Percentiles rank a stretch among this genome's conserved stretches.
Conservation (phyloP, 2,888 invertebrate species). For the Zeuzera pyrina region DNA sequence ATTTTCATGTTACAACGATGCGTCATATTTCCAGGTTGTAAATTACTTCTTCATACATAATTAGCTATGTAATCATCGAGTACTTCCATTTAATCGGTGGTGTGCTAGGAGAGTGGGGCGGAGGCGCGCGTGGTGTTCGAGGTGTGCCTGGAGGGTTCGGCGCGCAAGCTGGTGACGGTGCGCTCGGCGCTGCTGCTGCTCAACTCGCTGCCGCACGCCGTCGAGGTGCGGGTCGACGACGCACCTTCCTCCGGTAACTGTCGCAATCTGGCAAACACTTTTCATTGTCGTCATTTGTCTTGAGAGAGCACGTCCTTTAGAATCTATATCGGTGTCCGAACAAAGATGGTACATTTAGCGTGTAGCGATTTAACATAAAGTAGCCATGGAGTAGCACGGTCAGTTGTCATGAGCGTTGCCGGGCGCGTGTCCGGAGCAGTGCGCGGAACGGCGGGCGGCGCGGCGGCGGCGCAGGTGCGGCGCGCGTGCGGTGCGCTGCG, state of each 20-base stretch:
- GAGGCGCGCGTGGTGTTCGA: conserved; percentile 91
- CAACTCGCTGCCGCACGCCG: conserved; percentile 81
- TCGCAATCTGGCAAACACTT: no score
- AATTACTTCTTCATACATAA: no score
- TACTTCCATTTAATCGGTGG: no score
- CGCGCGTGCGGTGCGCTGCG: conserved; percentile 4
- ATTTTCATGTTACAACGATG: not conserved
- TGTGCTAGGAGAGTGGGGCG: conserved; percentile 43
- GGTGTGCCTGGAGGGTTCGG: conserved; percentile 93
- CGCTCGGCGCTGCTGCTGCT: conserved; percentile 89
- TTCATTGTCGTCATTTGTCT: no score
- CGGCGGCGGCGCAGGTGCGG: not conserved
- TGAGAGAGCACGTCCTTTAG: no score
- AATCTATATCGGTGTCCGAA: no score
- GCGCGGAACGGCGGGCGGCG: not conserved
- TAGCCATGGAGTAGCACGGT: not conserved
- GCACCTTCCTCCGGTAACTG: conserved; percentile 33
- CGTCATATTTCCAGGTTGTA: no score
- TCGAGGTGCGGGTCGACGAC: conserved; percentile 65
- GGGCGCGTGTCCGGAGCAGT: not conserved
- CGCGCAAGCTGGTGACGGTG: conserved; percentile 93
- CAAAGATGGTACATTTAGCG: no score
- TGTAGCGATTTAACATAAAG: no score
- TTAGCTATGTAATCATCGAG: no score
- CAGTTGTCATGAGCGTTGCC: not conserved